Conservation (phyloP, 2,888 invertebrate genomes). For the Orthosia gracilis region DNA sequence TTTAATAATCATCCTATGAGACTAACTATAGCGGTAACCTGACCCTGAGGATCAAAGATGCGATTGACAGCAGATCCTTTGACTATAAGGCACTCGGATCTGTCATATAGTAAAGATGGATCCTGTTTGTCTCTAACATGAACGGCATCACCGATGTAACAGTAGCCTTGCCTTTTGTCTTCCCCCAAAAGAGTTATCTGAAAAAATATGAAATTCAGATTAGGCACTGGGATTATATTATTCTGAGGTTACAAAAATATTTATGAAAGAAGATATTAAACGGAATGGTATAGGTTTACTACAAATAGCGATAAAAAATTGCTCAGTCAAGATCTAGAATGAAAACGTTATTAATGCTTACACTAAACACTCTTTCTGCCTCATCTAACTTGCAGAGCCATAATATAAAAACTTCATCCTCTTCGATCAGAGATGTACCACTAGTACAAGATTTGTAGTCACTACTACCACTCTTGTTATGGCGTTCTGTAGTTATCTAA, state of each 20-base stretch:
- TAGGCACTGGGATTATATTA: background rate
- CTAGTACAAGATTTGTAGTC: constrained; percentile 25
- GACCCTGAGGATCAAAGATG: constrained; percentile 60
- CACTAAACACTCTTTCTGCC: constrained; percentile 61
- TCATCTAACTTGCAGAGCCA: constrained; percentile 73
- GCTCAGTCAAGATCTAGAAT: background rate
- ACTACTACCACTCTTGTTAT: constrained; percentile 19
- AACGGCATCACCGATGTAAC: constrained; percentile 71
- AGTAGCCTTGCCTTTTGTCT: constrained; percentile 69
- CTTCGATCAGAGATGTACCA: constrained; percentile 17
- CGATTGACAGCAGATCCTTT: constrained; percentile 64
- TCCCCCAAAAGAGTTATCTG: constrained; percentile 69
- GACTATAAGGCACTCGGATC: constrained; percentile 69
- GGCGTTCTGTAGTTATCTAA: constrained; percentile 27
- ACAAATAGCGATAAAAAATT: background rate
- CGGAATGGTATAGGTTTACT: background rate
- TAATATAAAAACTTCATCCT: constrained; percentile 66
- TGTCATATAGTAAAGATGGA: constrained; percentile 60
- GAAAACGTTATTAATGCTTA: constrained; percentile 5
- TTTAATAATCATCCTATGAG: constrained; percentile 62
- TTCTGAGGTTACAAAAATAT: background rate
- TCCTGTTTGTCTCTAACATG: constrained; percentile 71
- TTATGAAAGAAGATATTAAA: background rate
- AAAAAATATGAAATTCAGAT: constrained; percentile 10
- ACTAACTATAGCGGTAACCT: constrained; percentile 67